Percentiles rank a stretch among this genome's conserved stretches.
These are phyloP conservation scores for Sebastes jordani DNA, from an alignment of 2,797 vertebrate species.

Conservation along the genomic window DNA sequence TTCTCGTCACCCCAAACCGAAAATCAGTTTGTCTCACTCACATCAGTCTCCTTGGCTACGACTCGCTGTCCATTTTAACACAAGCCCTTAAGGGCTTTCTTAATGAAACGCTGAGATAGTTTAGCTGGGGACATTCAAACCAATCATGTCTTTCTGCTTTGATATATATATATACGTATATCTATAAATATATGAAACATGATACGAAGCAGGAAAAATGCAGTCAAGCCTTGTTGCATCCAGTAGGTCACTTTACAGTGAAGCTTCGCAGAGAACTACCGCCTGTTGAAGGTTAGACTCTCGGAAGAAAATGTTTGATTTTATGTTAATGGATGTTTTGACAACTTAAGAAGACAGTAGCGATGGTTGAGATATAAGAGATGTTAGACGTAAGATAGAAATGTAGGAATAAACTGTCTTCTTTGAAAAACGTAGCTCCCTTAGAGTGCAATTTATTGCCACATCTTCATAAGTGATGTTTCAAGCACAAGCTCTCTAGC, in stretches of 20 bases:
- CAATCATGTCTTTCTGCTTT: constrained; percentile 7
- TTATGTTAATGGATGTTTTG: constrained; percentile 10
- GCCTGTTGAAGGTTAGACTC: constrained; percentile 6
- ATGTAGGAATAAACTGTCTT: not conserved
- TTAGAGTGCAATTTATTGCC: no score
- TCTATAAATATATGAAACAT: not conserved
- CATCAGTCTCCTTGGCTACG: constrained; percentile 63
- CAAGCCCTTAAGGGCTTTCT: constrained; percentile 50
- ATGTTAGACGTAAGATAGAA: not conserved
- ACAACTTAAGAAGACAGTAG: constrained; percentile 13
- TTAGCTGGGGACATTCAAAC: constrained; percentile 32
- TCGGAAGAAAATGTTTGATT: constrained; percentile 7
- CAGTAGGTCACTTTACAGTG: not conserved
- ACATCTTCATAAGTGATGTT: no score
- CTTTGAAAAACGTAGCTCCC: not conserved
- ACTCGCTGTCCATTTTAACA: constrained; percentile 65
- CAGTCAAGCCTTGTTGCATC: not conserved
- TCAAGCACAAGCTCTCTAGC: no score
- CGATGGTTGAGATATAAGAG: not conserved
- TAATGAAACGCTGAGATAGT: constrained; percentile 39
- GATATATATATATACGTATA: not conserved
- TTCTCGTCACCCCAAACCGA: constrained; percentile 63
- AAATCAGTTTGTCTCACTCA: constrained; percentile 76
- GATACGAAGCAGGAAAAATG: constrained; percentile 17
- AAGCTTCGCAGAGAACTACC: constrained; percentile 6